phyloP scores from a whole-genome alignment of 2,797 vertebrate genomes.

The Crenuchus spilurus region DNA sequence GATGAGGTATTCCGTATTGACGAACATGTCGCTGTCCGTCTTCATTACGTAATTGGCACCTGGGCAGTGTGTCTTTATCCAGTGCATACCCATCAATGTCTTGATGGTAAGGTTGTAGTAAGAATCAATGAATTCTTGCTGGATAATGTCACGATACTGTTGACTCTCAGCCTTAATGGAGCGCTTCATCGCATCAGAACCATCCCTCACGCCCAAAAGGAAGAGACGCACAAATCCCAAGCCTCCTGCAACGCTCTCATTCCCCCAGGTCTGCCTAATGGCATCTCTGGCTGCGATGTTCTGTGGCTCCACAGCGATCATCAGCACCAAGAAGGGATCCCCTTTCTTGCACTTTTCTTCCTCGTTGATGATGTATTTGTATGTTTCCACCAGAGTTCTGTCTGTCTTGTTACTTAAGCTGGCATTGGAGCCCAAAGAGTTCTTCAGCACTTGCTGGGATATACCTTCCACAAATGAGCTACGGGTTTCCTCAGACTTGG shows the following conservation, averaged over 20 bases:
- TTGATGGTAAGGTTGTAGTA: slow-evolving; percentile 97
- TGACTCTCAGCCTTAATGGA: slow-evolving; percentile 87
- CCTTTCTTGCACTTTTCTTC: slow-evolving; percentile 83
- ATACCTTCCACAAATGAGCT: slow-evolving; percentile 74
- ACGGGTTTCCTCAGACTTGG: slow-evolving; percentile 69
- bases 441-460: slow-evolving; percentile 74
- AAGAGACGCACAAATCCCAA: slow-evolving; percentile 86
- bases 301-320: slow-evolving; percentile 89
- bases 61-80: slow-evolving; percentile 90
- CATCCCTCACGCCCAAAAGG: slow-evolving; percentile 83
- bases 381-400: slow-evolving; percentile 74
- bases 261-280: slow-evolving; percentile 96
- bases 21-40: slow-evolving; percentile 97
- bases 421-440: slow-evolving; percentile 76
- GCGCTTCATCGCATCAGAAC: slow-evolving; percentile 79
- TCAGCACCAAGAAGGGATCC: slow-evolving; percentile 87
- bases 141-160: slow-evolving; percentile 88
- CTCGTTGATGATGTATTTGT: slow-evolving; percentile 89
- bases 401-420: slow-evolving; percentile 77
- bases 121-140: slow-evolving; percentile 92
- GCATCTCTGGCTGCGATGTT: slow-evolving; percentile 90
- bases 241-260: slow-evolving; percentile 82
- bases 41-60: slow-evolving; percentile 91
- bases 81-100: slow-evolving; percentile 98
- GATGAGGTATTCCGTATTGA: slow-evolving; percentile 95